Evolutionary conservation across 2,113 vertebrate species (phyloP).

Genomic region (Zootoca vivipara): DNA sequence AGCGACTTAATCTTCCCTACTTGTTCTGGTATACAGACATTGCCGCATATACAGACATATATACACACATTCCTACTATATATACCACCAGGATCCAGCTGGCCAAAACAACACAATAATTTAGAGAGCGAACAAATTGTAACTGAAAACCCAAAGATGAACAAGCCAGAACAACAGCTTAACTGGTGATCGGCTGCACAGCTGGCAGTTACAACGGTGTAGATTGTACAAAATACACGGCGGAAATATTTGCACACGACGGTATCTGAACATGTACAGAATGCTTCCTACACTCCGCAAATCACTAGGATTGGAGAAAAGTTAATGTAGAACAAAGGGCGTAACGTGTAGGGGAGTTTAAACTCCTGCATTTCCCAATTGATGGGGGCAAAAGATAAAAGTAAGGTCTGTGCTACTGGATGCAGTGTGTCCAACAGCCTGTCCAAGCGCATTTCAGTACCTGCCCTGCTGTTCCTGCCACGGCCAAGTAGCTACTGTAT

Average conservation of each 20-base stretch:
- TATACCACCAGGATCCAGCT: background rate
- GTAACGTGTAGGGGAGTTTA: background rate
- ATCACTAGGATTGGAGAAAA: background rate
- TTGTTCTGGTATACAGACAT: background rate
- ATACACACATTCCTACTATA: background rate
- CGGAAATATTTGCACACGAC: background rate
- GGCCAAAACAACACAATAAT: background rate
- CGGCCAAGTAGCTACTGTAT: conserved; percentile 94
- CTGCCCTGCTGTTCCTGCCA: conserved; percentile 97
- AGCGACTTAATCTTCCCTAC: background rate
- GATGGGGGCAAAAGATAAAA: background rate
- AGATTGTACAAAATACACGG: background rate
- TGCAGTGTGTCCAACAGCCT: background rate
- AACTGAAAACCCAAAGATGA: background rate
- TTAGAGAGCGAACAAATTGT: background rate
- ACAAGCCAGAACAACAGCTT: background rate
- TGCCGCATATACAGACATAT: no score
- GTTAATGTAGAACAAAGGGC: background rate
- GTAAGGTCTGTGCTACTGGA: background rate
- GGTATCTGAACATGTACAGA: background rate
- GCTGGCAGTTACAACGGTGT: background rate
- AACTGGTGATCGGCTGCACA: background rate
- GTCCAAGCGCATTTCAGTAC: conserved; percentile 65
- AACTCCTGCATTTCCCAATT: background rate
- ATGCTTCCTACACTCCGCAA: background rate